These are phyloP conservation scores for Coelopa pilipes DNA, from an alignment of 2,888 invertebrate species.

Conservation along the genomic window DNA sequence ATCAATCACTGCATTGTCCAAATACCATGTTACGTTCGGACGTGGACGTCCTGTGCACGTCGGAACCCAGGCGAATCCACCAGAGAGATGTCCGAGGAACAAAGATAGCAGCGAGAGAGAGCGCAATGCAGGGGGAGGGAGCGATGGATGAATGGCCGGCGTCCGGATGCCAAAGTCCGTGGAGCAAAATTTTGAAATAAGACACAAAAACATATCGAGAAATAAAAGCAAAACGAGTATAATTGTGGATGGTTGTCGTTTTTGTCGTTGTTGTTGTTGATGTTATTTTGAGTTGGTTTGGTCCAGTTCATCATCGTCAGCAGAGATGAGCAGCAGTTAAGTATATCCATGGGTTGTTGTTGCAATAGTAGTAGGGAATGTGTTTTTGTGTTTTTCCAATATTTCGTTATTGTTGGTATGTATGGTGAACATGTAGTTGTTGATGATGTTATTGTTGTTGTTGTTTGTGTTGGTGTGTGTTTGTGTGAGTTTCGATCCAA, in stretches of 20 bases:
- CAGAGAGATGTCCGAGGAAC: constrained; percentile 28
- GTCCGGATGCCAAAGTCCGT: neutral
- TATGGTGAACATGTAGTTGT: constrained; percentile 37
- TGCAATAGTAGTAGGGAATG: too few species aligned
- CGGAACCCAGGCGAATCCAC: constrained; percentile 20
- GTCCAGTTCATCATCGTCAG: constrained; percentile 50
- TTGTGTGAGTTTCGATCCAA: constrained; percentile 30
- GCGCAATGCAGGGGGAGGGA: too few species aligned
- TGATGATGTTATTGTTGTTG: constrained; percentile 38
- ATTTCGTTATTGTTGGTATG: too few species aligned
- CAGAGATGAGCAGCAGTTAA: constrained; percentile 48
- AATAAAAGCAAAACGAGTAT: constrained; percentile 29
- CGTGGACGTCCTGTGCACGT: constrained; percentile 75
- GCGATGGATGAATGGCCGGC: too few species aligned
- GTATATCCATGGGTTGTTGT: constrained; percentile 45
- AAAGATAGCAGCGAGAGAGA: constrained; percentile 16
- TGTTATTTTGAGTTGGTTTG: constrained; percentile 26
- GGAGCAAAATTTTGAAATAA: too few species aligned
- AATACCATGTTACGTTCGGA: constrained; percentile 85
- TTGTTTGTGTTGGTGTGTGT: constrained; percentile 36
- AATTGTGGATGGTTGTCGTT: constrained; percentile 20
- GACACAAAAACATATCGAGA: too few species aligned
- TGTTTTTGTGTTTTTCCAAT: too few species aligned
- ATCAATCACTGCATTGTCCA: constrained; percentile 86
- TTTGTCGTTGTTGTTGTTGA: constrained; percentile 2